Conservation (phyloP, 2,797 vertebrate species). For the Masticophis lateralis region DNA sequence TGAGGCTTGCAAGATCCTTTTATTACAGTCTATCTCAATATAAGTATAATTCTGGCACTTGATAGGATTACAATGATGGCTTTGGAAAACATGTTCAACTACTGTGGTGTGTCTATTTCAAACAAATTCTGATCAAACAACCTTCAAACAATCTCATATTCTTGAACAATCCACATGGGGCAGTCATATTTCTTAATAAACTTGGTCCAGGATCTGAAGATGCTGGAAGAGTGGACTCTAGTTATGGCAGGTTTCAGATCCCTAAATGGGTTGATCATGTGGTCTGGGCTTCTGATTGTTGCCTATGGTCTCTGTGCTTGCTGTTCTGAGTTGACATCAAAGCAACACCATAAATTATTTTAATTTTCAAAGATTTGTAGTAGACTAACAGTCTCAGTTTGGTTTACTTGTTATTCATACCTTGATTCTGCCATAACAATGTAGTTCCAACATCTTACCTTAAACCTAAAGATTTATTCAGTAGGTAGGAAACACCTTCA, state of each 20-base stretch:
- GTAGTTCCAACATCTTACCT: too few relatives aligned
- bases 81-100: background rate
- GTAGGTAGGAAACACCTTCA: background rate
- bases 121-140: background rate
- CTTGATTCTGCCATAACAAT: too few relatives aligned
- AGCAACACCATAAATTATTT: background rate
- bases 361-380: background rate
- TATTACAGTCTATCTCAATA: background rate
- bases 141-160: background rate
- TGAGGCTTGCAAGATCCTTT: background rate
- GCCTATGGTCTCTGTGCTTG: too few relatives aligned
- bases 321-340: background rate
- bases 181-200: background rate
- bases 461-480: background rate
- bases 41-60: background rate
- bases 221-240: background rate
- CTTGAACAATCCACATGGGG: background rate
- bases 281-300: background rate
- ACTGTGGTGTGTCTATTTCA: background rate
- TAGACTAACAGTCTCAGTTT: too few relatives aligned
- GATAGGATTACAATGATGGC: background rate
- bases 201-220: background rate
- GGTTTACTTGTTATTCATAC: too few relatives aligned
- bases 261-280: background rate
- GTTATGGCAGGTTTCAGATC: background rate